These are phyloP conservation scores for Marronus borbonicus DNA, from an alignment of 2,888 invertebrate genomes.

Conservation along the genomic window DNA sequence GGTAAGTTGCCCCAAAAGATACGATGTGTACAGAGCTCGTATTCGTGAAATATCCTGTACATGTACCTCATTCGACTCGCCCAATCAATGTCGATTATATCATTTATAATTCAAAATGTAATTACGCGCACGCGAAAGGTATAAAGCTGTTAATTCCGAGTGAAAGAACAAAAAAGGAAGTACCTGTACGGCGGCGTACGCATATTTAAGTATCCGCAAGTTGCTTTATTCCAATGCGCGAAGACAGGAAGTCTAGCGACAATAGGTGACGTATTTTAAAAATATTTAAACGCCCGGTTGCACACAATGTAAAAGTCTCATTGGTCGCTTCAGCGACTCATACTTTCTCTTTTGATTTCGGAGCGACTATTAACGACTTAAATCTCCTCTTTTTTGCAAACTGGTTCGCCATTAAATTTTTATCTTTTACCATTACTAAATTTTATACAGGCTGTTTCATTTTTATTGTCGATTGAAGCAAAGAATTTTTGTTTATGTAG, in stretches of 20 bases:
- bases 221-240: too few species aligned
- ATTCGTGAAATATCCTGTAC: too few species aligned
- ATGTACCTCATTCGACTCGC: not conserved
- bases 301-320: constrained; percentile 15
- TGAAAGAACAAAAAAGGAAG: not conserved
- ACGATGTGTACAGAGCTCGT: too few species aligned
- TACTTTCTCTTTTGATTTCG: constrained; percentile 11
- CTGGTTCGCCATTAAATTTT: too few species aligned
- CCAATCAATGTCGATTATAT: not conserved
- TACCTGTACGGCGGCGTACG: not conserved
- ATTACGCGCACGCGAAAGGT: constrained; percentile 14
- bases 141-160: not conserved
- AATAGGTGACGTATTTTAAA: constrained; percentile 24
- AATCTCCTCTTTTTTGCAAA: too few species aligned
- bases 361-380: too few species aligned
- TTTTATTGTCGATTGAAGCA: too few species aligned
- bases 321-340: constrained; percentile 13
- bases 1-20: too few species aligned
- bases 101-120: constrained; percentile 6
- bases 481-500: too few species aligned
- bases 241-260: constrained; percentile 33
- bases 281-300: constrained; percentile 20
- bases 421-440: too few species aligned
- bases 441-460: too few species aligned
- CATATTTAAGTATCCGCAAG: too few species aligned